Evolutionary conservation across 2,797 vertebrate species (phyloP).

Genomic region (Spheniscus humboldti): DNA sequence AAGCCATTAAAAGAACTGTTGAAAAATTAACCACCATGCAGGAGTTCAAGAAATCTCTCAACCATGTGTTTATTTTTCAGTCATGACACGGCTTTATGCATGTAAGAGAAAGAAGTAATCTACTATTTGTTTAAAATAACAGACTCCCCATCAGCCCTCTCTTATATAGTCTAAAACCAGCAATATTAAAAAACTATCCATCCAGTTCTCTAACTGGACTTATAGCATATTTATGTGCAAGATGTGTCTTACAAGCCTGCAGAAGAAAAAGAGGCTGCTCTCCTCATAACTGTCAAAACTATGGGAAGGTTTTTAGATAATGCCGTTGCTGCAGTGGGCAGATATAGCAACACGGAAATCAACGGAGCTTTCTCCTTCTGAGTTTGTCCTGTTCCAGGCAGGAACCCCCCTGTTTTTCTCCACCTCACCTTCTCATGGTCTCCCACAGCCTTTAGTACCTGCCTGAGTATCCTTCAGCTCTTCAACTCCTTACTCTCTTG

Average conservation of each 20-base stretch:
- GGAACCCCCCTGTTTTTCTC: neutral
- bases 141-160: neutral
- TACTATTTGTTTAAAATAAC: neutral
- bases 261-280: neutral
- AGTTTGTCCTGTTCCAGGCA: neutral
- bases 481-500: neutral
- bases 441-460: neutral
- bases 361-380: neutral
- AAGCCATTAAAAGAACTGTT: slow-evolving; percentile 49
- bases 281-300: neutral
- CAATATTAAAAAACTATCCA: neutral
- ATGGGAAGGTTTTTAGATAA: neutral
- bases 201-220: neutral
- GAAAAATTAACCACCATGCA: slow-evolving; percentile 52
- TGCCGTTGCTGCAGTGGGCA: neutral
- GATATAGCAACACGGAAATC: neutral
- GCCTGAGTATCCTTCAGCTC: neutral
- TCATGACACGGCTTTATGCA: slow-evolving; percentile 9
- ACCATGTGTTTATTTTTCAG: slow-evolving; percentile 2
- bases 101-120: neutral
- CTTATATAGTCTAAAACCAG: neutral
- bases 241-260: neutral
- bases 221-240: neutral
- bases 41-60: slow-evolving; percentile 25
- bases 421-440: neutral